Conservation (phyloP, 1,140 invertebrate genomes). For the Papilio polytes region DNA sequence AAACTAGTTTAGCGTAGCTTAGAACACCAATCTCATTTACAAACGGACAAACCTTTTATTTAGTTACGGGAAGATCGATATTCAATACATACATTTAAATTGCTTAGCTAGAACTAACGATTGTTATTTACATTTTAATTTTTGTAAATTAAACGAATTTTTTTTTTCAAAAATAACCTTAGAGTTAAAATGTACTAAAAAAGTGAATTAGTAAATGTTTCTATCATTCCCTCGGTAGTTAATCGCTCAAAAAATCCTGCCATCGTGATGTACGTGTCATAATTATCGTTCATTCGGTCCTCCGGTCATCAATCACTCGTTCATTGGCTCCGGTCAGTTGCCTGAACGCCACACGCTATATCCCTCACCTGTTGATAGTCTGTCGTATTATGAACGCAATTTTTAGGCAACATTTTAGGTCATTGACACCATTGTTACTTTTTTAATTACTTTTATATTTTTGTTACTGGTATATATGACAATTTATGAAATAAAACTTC, state of each 20-base stretch:
- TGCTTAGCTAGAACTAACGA: too few species aligned
- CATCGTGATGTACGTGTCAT: not conserved
- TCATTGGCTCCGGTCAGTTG: constrained; percentile 13
- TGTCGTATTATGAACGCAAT: constrained; percentile 12
- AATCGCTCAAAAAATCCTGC: not conserved
- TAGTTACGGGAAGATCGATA: not conserved
- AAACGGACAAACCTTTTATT: not conserved
- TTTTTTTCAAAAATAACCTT: too few species aligned
- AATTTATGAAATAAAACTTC: not conserved
- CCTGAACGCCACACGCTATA: not conserved
- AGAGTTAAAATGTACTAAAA: too few species aligned
- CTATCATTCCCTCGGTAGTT: not conserved
- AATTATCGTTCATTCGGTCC: constrained; percentile 15
- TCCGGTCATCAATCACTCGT: constrained; percentile 28
- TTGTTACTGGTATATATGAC: not conserved
- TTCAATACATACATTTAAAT: too few species aligned
- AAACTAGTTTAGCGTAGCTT: not conserved
- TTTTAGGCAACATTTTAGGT: not conserved
- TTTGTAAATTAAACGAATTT: too few species aligned
- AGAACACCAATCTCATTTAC: constrained; percentile 7
- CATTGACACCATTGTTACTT: not conserved
- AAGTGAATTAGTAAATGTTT: too few species aligned
- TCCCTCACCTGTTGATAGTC: constrained; percentile 39
- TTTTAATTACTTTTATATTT: not conserved
- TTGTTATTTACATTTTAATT: too few species aligned